Percentiles rank a stretch among this genome's conserved stretches.
phyloP scores from a whole-genome alignment of 2,113 vertebrate genomes.

The Varanus salvator region DNA sequence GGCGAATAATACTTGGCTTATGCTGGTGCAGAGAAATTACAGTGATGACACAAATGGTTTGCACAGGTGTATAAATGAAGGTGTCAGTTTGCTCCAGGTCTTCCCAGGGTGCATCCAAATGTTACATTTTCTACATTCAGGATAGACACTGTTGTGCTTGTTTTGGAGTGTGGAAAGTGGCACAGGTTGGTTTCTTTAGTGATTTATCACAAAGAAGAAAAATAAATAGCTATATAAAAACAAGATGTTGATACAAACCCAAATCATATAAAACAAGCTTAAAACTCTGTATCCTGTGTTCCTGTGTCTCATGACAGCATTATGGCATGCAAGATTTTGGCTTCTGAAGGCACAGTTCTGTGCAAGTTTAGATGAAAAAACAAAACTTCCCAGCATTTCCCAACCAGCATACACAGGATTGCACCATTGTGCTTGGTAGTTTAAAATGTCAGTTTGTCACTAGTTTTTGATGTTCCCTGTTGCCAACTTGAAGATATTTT shows the following conservation, averaged over 20 bases:
- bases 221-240: too few relatives aligned
- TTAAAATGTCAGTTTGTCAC: too few relatives aligned
- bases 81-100: background rate
- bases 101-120: background rate
- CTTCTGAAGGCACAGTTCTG: background rate
- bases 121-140: background rate
- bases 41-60: background rate
- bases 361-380: background rate
- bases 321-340: background rate
- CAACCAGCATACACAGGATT: too few relatives aligned
- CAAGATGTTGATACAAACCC: too few relatives aligned
- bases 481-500: background rate
- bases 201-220: too few relatives aligned
- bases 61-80: background rate
- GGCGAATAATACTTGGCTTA: background rate
- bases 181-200: background rate
- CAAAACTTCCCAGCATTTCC: too few relatives aligned
- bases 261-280: too few relatives aligned
- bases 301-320: background rate
- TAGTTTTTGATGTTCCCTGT: background rate
- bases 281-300: too few relatives aligned
- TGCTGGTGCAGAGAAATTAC: background rate
- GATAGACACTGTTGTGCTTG: background rate
- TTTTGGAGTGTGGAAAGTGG: background rate
- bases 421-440: too few relatives aligned